Evolutionary conservation across 1,140 invertebrate species (phyloP).

Genomic region (Chionoecetes opilio): DNA sequence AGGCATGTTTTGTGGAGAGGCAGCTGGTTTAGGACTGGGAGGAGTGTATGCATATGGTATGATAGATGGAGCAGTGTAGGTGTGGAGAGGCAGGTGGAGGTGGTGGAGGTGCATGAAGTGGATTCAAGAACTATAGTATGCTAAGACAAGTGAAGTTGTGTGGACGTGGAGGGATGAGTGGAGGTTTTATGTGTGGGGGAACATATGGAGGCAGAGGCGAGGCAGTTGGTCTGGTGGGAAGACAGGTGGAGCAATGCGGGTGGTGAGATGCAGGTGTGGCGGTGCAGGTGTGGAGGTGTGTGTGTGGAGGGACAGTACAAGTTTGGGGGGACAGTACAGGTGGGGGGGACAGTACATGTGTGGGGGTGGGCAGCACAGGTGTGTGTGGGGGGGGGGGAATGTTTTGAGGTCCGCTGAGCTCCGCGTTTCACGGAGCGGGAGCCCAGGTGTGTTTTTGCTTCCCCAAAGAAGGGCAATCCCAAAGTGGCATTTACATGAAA

Average conservation of each 20-base stretch:
- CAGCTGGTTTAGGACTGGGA: not conserved
- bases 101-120: not conserved
- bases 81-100: not conserved
- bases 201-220: not conserved
- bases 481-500: slow-evolving; percentile 77
- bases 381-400: not conserved
- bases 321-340: not conserved
- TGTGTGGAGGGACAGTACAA: not conserved
- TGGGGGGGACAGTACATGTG: not conserved
- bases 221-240: not conserved
- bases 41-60: not conserved
- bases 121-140: not conserved
- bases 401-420: not conserved
- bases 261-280: not conserved
- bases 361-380: not conserved
- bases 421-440: not conserved
- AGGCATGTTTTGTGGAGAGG: no score
- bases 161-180: not conserved
- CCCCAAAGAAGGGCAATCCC: slow-evolving; percentile 72
- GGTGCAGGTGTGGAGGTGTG: not conserved
- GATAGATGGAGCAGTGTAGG: not conserved
- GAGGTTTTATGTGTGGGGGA: not conserved
- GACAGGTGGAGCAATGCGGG: not conserved
- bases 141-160: not conserved
- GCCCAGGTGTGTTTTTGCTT: slow-evolving; percentile 60